Conservation (phyloP, 2,113 vertebrate genomes). For the Pipa parva region DNA sequence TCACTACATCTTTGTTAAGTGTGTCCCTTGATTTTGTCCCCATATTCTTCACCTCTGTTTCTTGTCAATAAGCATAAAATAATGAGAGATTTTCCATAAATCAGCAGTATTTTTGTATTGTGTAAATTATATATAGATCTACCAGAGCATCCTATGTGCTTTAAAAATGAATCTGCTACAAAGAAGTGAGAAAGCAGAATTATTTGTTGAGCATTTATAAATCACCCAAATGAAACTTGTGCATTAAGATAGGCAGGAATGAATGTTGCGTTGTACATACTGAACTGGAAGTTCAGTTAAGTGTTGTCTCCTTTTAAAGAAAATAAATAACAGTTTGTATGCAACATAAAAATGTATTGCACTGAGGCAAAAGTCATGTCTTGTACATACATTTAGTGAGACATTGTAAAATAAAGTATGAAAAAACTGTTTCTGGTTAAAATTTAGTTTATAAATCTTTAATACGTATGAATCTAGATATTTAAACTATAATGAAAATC, state of each 20-base stretch:
- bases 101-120: constrained; percentile 37
- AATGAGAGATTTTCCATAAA: constrained; percentile 27
- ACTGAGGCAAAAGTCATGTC: constrained; percentile 87
- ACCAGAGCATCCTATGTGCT: constrained; percentile 12
- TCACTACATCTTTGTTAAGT: not conserved
- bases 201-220: constrained; percentile 13
- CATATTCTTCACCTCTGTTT: constrained; percentile 9
- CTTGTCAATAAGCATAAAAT: constrained; percentile 3
- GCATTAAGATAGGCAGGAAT: constrained; percentile 49
- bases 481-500: too few relatives aligned
- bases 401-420: constrained; percentile 78
- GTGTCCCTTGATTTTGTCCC: constrained; percentile 2
- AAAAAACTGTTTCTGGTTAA: constrained; percentile 55
- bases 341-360: constrained; percentile 95
- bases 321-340: constrained; percentile 80
- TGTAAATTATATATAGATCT: constrained; percentile 19
- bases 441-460: constrained; percentile 9
- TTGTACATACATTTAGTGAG: constrained; percentile 94
- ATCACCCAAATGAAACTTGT: not conserved
- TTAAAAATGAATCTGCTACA: constrained; percentile 14
- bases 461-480: too few relatives aligned
- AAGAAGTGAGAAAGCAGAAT: constrained; percentile 7
- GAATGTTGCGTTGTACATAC: constrained; percentile 74
- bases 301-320: constrained; percentile 76
- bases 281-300: constrained; percentile 72